Conservation (phyloP, 2,113 vertebrate genomes). For the Semnornis frantzii region DNA sequence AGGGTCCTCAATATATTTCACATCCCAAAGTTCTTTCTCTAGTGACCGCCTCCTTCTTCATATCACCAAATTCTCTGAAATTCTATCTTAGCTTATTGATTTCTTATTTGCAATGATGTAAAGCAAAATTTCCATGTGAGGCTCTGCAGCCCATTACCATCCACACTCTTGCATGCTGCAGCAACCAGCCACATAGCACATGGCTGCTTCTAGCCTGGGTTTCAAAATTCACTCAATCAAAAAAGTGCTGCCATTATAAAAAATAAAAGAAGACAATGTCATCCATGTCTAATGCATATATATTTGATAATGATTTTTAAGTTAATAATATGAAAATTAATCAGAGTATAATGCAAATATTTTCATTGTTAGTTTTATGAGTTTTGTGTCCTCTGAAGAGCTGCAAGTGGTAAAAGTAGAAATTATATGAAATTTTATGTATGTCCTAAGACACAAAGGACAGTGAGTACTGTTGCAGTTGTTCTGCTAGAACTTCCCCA, state of each 20-base stretch:
- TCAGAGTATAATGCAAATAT: background rate
- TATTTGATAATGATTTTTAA: background rate
- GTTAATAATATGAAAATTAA: background rate
- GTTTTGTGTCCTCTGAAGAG: background rate
- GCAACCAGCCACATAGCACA: background rate
- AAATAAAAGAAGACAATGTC: background rate
- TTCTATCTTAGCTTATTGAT: background rate
- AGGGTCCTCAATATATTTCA: background rate
- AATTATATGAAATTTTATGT: background rate
- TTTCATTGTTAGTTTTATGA: background rate
- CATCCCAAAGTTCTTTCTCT: background rate
- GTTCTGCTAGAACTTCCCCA: background rate
- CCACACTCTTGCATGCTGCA: rapidly evolving
- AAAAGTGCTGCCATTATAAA: background rate
- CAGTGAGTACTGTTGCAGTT: background rate
- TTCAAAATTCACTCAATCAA: background rate
- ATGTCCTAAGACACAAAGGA: background rate
- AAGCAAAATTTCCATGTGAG: background rate
- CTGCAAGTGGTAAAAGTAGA: background rate
- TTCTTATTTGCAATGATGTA: background rate
- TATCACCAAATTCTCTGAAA: background rate
- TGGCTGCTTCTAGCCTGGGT: background rate
- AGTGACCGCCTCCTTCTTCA: background rate
- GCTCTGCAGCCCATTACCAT: background rate
- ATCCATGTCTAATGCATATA: background rate